Evolutionary conservation across 2,888 invertebrate species (phyloP), one percentile per base, ranked within the genome.

Genomic region (Chironomus riparius): DNA sequence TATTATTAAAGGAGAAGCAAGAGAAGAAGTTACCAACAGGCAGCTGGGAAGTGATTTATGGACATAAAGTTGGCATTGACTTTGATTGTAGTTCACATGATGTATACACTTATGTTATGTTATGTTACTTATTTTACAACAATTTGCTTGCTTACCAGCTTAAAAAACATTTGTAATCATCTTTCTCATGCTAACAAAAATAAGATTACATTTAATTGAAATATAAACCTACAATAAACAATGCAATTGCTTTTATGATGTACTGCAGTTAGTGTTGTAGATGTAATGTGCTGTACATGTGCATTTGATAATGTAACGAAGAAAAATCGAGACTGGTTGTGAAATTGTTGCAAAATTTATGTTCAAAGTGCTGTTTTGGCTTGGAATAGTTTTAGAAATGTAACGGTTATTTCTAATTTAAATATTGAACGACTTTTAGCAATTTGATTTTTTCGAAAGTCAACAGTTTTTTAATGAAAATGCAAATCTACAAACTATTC

Each of bases 161-260:
- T 56, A 18, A n/a, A 50, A 28, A 62, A 28, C 72, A 72, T 62
- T 70, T 70, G 70, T 70, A 70, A 70, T 70, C 70, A 70, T 15
- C 50, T 72, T 62, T 50, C 13, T 7, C 18, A 15, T 56, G 18
- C 56, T 21, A 13, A 24, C 65, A 24, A 13, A 24, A 65, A 21
- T 21, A 38, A 72, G 62, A 72, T 72, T 72, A 72, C 47, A 72
- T 72, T 72, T 72, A 72, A 72, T 72, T 72, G 72, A 72, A 72
- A 72, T 72, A 72, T 62, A 68, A 72, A 72, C 72, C 72, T 22
- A 72, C 72, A 72, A 71, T 50, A 56, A 68, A 47, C 28, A 68
- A 68, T 68, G 65, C 65, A 65, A 24, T 65, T 22, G 18, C 56
- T 56, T 56, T 56, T 56, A 56, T 56, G 56, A 56, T 56, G 18